Percentiles rank a stretch among this genome's conserved stretches.
These are phyloP conservation scores for Cheirogaleus major DNA, from an alignment of 2,797 vertebrate species.

Conservation along the genomic window DNA sequence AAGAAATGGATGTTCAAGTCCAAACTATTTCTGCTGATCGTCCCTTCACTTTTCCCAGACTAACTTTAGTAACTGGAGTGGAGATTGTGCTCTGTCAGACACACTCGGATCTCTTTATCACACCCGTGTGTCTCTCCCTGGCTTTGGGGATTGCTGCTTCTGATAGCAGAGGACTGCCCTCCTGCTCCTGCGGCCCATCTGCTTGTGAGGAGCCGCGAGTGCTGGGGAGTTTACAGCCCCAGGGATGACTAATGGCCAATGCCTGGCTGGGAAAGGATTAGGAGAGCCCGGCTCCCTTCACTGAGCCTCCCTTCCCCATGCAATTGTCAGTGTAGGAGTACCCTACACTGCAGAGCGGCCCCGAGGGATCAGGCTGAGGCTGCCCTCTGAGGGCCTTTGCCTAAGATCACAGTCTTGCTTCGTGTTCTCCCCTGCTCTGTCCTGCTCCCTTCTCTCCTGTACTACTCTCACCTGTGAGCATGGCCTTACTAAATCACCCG, in stretches of 20 bases:
- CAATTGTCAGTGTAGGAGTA: rapidly evolving
- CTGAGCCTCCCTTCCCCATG: neutral
- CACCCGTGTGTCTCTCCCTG: neutral
- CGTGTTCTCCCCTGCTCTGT: neutral
- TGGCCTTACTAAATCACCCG: neutral
- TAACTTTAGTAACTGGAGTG: neutral
- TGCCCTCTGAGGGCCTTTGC: neutral
- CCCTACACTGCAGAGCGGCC: neutral
- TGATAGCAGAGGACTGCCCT: neutral
- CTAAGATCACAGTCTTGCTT: neutral
- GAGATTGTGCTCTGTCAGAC: neutral
- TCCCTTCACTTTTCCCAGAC: neutral
- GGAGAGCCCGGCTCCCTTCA: too few relatives aligned
- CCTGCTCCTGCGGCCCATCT: neutral
- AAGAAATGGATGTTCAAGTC: neutral
- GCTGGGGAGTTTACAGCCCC: too few relatives aligned
- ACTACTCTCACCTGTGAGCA: neutral
- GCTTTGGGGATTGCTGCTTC: neutral
- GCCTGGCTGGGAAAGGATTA: neutral
- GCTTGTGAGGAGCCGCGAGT: neutral
- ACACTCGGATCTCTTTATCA: neutral
- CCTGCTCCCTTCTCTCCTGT: neutral
- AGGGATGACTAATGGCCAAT: too few relatives aligned
- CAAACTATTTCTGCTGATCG: neutral
- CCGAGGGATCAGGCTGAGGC: neutral